Percentiles rank a stretch among this genome's conserved stretches.
Evolutionary conservation across 1,140 invertebrate species (phyloP).

Genomic region (Cotesia typhae): DNA sequence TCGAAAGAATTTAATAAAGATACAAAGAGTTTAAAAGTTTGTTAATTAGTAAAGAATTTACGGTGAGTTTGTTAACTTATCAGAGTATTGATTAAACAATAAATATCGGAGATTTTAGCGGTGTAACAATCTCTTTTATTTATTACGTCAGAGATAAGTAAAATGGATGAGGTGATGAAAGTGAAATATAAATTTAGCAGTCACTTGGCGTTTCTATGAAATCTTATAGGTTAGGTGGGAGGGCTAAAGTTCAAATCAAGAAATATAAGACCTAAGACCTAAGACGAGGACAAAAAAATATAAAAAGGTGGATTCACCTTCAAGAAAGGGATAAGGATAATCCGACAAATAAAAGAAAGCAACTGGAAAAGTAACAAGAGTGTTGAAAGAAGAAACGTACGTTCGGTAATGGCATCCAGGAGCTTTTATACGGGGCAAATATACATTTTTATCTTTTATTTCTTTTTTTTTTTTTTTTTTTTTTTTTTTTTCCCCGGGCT

Average conservation of each 20-base stretch:
- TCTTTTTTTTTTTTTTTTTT: neutral
- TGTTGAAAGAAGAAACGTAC: constrained; percentile 5
- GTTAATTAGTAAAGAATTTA: too few species aligned
- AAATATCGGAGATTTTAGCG: neutral
- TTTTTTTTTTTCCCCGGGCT: neutral
- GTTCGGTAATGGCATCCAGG: neutral
- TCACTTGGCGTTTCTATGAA: constrained; percentile 8
- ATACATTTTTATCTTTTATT: neutral
- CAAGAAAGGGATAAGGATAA: constrained; percentile 24
- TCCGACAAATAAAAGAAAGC: constrained; percentile 30
- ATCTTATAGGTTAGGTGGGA: constrained; percentile 18
- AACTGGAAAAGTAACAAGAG: constrained; percentile 4
- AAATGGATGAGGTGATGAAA: constrained; percentile 7
- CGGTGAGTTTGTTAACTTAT: too few species aligned
- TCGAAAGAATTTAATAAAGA: too few species aligned
- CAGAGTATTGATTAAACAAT: neutral
- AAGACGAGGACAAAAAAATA: constrained; percentile 22
- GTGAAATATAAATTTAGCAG: constrained; percentile 20
- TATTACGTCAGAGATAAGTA: neutral
- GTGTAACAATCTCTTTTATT: neutral
- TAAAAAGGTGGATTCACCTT: neutral
- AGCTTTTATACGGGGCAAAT: constrained; percentile 4
- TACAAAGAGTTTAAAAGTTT: too few species aligned
- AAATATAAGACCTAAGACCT: neutral
- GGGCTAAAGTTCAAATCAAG: neutral